These are phyloP conservation scores for Bagarius yarrelli DNA, from an alignment of 2,113 vertebrate species.

Conservation along the genomic window DNA sequence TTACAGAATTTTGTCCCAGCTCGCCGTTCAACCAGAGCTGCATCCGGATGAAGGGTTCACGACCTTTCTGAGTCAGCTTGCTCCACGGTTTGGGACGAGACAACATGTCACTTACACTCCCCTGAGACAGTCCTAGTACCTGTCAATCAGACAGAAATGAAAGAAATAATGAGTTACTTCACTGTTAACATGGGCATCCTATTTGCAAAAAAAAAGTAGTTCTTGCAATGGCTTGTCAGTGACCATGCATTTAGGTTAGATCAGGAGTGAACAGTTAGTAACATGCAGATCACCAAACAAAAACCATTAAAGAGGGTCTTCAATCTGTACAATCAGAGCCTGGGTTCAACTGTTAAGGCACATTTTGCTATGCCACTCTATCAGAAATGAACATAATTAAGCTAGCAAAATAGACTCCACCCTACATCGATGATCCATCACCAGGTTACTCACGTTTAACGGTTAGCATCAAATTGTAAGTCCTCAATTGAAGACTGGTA, in stretches of 20 bases:
- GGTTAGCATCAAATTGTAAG: not conserved
- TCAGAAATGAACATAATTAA: not conserved
- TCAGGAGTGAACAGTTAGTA: conserved; percentile 13
- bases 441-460: not conserved
- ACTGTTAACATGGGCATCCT: not conserved
- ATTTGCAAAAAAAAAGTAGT: not conserved
- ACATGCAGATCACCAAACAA: conserved; percentile 6
- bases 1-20: conserved; percentile 77
- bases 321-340: not conserved
- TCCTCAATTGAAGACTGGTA: not conserved
- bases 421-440: not conserved
- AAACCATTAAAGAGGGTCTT: not conserved
- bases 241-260: conserved; percentile 11
- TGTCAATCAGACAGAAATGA: conserved; percentile 54
- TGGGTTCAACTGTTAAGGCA: not conserved
- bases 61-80: conserved; percentile 91
- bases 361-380: not conserved
- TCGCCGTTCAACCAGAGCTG: conserved; percentile 91
- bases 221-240: not conserved
- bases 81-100: conserved; percentile 91
- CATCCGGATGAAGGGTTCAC: conserved; percentile 92
- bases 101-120: conserved; percentile 92
- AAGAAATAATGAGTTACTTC: not conserved
- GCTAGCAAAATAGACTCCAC: not conserved
- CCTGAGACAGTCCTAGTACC: conserved; percentile 89